Percentiles rank a stretch among this genome's conserved stretches.
Evolutionary conservation across 1,140 invertebrate species (phyloP).

Genomic region (Tetranychus cinnabarinus): DNA sequence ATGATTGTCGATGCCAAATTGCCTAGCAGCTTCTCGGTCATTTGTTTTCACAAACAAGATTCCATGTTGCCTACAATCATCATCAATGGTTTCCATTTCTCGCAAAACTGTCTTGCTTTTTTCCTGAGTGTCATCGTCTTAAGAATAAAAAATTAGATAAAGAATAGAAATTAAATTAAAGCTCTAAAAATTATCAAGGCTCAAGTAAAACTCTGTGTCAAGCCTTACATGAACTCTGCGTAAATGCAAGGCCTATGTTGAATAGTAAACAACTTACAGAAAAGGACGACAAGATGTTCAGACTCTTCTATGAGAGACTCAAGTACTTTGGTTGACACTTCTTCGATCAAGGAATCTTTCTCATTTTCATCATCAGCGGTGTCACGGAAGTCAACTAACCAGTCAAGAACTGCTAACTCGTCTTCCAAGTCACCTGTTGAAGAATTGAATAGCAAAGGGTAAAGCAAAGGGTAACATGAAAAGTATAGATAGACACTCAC

Average conservation of each 20-base stretch:
- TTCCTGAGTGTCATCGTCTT: slow-evolving; percentile 26
- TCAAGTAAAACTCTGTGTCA: too few relatives aligned
- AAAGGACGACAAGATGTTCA: slow-evolving; percentile 33
- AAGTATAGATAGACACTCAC: slow-evolving; percentile 27
- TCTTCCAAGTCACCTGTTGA: slow-evolving; percentile 15
- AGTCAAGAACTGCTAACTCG: slow-evolving; percentile 16
- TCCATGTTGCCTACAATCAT: slow-evolving; percentile 65
- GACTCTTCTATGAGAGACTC: slow-evolving; percentile 66
- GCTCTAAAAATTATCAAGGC: not conserved
- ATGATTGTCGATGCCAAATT: slow-evolving; percentile 52
- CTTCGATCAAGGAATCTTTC: slow-evolving; percentile 71
- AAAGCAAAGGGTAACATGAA: not conserved
- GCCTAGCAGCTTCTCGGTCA: slow-evolving; percentile 54
- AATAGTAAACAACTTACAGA: slow-evolving; percentile 13
- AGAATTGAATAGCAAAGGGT: not conserved
- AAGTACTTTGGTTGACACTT: slow-evolving; percentile 39
- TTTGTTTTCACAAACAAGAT: slow-evolving; percentile 17
- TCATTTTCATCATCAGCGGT: slow-evolving; percentile 23
- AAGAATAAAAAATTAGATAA: not conserved
- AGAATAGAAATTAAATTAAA: not conserved
- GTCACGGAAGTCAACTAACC: slow-evolving; percentile 15
- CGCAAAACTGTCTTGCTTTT: slow-evolving; percentile 60
- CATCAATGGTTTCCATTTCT: slow-evolving; percentile 81
- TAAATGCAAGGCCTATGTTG: too few relatives aligned
- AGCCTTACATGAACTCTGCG: too few relatives aligned